A percentile compares a stretch with the other conserved stretches of the same genome.
Conservation (phyloP, 2,797 vertebrate species). For the Acanthurus lineatus region DNA sequence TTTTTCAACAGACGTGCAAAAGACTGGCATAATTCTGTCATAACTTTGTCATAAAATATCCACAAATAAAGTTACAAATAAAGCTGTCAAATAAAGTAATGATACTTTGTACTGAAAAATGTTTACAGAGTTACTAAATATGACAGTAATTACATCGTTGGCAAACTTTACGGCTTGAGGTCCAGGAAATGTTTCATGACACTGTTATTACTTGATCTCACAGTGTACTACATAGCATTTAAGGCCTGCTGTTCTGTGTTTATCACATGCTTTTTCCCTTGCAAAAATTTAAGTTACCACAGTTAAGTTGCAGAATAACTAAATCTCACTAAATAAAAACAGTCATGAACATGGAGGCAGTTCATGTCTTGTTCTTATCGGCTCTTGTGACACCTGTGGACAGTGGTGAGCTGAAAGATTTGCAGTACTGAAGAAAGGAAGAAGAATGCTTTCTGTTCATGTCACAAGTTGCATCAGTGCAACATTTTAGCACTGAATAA, state of each 20-base stretch:
- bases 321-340: constrained; percentile 6
- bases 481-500: too few species aligned
- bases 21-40: not conserved
- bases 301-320: too few species aligned
- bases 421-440: too few species aligned
- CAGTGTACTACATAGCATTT: not conserved
- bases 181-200: not conserved
- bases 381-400: not conserved
- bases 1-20: not conserved
- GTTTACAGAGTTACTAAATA: not conserved
- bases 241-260: too few species aligned
- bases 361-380: not conserved
- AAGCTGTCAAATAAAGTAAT: not conserved
- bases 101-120: not conserved
- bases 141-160: constrained; percentile 5
- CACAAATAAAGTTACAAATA: not conserved
- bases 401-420: too few species aligned
- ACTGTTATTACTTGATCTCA: not conserved
- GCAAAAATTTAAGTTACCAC: too few species aligned
- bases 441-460: too few species aligned
- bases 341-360: constrained; percentile 2
- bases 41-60: too few species aligned
- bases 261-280: too few species aligned
- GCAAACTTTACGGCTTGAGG: constrained; percentile 1
- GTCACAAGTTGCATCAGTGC: too few species aligned